Evolutionary conservation across 1,140 invertebrate species (phyloP).

Genomic region (Rhyzopertha dominica): DNA sequence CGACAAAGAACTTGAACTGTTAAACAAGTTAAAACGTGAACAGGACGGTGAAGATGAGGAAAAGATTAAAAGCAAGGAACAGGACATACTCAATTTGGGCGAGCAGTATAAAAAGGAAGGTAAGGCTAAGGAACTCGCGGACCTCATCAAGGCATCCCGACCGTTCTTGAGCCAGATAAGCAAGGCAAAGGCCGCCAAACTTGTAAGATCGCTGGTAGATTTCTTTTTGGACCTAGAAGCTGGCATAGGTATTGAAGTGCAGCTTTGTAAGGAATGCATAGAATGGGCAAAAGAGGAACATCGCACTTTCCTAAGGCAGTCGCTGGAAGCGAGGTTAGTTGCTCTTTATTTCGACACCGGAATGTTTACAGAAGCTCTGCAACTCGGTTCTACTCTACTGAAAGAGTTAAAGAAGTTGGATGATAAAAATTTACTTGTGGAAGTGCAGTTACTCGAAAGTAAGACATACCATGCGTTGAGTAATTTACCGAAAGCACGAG

Average conservation of each 20-base stretch:
- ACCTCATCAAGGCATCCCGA: conserved; percentile 88
- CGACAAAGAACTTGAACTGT: conserved; percentile 63
- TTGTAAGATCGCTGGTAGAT: conserved; percentile 94
- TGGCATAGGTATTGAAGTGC: conserved; percentile 84
- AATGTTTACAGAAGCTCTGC: conserved; percentile 81
- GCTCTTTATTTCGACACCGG: conserved; percentile 92
- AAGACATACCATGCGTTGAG: conserved; percentile 97
- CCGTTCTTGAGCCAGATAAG: conserved; percentile 92
- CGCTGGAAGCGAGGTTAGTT: conserved; percentile 88
- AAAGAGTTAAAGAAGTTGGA: conserved; percentile 98
- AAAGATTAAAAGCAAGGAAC: conserved; percentile 81
- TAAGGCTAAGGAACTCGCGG: conserved; percentile 88
- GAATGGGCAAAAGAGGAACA: conserved; percentile 98
- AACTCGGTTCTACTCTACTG: conserved; percentile 77
- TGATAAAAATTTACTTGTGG: conserved; percentile 97
- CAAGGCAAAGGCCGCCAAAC: conserved; percentile 98
- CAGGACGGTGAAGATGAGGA: conserved; percentile 76
- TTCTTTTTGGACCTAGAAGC: conserved; percentile 96
- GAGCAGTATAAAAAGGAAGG: conserved; percentile 87
- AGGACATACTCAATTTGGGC: conserved; percentile 83
- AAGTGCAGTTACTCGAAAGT: conserved; percentile 94
- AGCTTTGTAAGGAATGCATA: conserved; percentile 95
- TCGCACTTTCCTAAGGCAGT: conserved; percentile 93
- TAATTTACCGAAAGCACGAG: conserved; percentile 94
- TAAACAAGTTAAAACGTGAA: conserved; percentile 67